A percentile compares a stretch with the other conserved stretches of the same genome.
Conservation (phyloP, 53 echinoderm and acorn worm species). For the Patiria pectinifera region DNA sequence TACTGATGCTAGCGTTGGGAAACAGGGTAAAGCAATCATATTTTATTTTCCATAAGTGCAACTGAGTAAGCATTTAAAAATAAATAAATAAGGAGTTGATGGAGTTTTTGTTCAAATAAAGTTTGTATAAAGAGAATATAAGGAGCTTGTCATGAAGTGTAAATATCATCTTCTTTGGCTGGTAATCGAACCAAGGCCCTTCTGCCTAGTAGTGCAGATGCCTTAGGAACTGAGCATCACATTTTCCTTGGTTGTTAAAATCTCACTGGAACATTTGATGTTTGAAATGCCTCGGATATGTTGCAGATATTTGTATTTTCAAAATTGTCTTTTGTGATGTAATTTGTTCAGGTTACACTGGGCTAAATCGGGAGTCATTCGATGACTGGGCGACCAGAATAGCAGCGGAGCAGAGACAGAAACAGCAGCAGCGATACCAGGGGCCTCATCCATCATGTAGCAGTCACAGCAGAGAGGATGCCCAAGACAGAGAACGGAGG, state of each 20-base stretch:
- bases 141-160: too few relatives aligned
- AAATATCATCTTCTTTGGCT: too few relatives aligned
- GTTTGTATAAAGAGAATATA: too few relatives aligned
- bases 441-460: neutral
- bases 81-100: too few relatives aligned
- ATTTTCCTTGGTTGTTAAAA: neutral
- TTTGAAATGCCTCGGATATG: neutral
- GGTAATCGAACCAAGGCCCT: too few relatives aligned
- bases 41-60: too few relatives aligned
- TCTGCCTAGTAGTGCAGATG: too few relatives aligned
- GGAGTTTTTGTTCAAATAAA: too few relatives aligned
- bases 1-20: neutral
- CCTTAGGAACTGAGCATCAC: neutral
- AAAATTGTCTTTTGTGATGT: constrained; percentile 1
- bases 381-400: constrained; percentile 88
- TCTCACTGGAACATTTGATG: neutral
- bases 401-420: constrained; percentile 70
- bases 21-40: neutral
- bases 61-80: too few relatives aligned
- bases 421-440: constrained; percentile 49
- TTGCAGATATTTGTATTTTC: neutral
- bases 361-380: constrained; percentile 62
- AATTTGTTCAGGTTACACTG: constrained; percentile 19
- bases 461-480: neutral
- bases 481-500: neutral